Conservation (phyloP, 2,113 vertebrate genomes). For the Clarias batrachus region DNA sequence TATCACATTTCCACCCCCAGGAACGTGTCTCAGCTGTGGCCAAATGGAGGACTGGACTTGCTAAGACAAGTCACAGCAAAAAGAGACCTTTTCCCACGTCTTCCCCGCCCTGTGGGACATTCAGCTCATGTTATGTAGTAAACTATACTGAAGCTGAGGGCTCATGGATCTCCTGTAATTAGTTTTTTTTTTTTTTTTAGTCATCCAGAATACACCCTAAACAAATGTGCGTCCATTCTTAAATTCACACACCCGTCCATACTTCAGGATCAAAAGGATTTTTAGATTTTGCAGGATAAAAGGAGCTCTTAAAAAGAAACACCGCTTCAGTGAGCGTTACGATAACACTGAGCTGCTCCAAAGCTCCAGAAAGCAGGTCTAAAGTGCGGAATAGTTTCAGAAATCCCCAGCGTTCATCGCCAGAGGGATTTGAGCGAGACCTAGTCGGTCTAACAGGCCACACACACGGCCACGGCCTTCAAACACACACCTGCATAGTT, state of each 20-base stretch:
- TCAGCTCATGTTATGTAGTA: constrained; percentile 46
- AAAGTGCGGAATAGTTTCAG: constrained; percentile 40
- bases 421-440: constrained; percentile 24
- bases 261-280: constrained; percentile 30
- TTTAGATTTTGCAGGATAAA: constrained; percentile 20
- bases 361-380: constrained; percentile 43
- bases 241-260: not conserved
- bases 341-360: constrained; percentile 7
- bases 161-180: constrained; percentile 38
- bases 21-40: constrained; percentile 55
- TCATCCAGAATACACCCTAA: constrained; percentile 28
- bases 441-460: constrained; percentile 6
- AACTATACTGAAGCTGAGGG: constrained; percentile 3
- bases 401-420: constrained; percentile 3
- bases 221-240: constrained; percentile 20
- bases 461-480: constrained; percentile 22
- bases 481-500: constrained; percentile 36
- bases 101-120: not conserved
- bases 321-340: constrained; percentile 22
- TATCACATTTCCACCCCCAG: constrained; percentile 62
- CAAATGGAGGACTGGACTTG: constrained; percentile 52
- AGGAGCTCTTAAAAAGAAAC: not conserved
- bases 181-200: constrained; percentile 23
- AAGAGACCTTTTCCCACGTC: not conserved
- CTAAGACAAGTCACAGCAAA: constrained; percentile 55